Percentiles rank a stretch among this genome's conserved stretches.
Conservation (phyloP, 2,797 vertebrate genomes). For the Spheniscus humboldti region DNA sequence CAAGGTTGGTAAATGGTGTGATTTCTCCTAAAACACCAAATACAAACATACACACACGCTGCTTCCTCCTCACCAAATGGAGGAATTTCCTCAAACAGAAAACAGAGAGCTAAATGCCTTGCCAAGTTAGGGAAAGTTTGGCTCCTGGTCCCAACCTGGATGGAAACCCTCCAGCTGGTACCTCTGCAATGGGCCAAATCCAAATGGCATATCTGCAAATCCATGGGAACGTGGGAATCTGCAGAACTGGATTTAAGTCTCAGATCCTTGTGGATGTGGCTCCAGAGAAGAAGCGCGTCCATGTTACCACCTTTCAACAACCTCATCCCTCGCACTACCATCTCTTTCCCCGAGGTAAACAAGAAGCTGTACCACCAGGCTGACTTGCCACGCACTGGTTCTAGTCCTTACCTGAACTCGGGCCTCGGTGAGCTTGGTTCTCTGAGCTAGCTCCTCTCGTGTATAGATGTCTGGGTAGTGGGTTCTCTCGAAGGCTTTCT, state of each 20-base stretch:
- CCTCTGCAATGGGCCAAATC: background rate
- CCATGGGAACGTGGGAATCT: background rate
- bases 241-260: background rate
- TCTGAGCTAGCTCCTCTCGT: conserved; percentile 94
- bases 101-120: background rate
- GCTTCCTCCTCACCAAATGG: background rate
- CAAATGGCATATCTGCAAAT: background rate
- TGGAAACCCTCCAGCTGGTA: background rate
- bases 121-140: background rate
- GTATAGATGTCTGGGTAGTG: conserved; percentile 99
- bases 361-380: background rate
- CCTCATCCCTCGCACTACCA: background rate
- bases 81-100: background rate
- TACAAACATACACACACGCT: background rate
- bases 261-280: background rate
- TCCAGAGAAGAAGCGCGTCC: background rate
- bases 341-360: background rate
- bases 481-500: conserved; percentile 97
- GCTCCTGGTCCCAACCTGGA: background rate
- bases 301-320: background rate
- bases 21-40: background rate
- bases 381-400: fast-evolving
- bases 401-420: conserved; percentile 87
- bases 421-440: conserved; percentile 96
- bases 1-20: background rate